These are phyloP conservation scores for Pseudopodoces humilis DNA, from an alignment of 2,113 vertebrate species.

Conservation along the genomic window DNA sequence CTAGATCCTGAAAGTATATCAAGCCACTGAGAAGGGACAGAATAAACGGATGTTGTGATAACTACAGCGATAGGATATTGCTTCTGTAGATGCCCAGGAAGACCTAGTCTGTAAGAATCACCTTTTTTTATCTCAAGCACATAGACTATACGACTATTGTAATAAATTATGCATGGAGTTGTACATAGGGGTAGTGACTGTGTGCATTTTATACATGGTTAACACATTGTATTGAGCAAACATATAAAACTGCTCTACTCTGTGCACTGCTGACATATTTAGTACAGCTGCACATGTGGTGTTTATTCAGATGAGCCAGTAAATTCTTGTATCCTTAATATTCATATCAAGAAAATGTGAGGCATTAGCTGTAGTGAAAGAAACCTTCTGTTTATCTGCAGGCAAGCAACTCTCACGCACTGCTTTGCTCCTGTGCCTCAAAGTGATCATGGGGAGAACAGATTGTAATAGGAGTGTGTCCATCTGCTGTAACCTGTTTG, in stretches of 20 bases:
- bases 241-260: not conserved
- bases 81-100: not conserved
- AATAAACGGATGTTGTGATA: not conserved
- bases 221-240: not conserved
- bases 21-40: not conserved
- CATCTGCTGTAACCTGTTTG: not conserved
- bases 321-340: not conserved
- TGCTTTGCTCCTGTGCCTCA: not conserved
- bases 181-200: not conserved
- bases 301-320: not conserved
- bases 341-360: not conserved
- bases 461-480: rapidly evolving
- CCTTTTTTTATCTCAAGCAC: not conserved
- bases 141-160: not conserved
- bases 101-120: not conserved
- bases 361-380: not conserved
- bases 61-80: not conserved
- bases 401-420: not conserved
- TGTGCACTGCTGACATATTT: not conserved
- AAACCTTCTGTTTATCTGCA: not conserved
- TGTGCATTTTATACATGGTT: not conserved
- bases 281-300: not conserved
- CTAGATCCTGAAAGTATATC: not conserved
- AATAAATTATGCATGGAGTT: not conserved
- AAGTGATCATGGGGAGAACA: not conserved